A percentile compares a stretch with the other conserved stretches of the same genome.
phyloP scores from a whole-genome alignment of 2,113 vertebrate genomes.

The Zapornia atra region DNA sequence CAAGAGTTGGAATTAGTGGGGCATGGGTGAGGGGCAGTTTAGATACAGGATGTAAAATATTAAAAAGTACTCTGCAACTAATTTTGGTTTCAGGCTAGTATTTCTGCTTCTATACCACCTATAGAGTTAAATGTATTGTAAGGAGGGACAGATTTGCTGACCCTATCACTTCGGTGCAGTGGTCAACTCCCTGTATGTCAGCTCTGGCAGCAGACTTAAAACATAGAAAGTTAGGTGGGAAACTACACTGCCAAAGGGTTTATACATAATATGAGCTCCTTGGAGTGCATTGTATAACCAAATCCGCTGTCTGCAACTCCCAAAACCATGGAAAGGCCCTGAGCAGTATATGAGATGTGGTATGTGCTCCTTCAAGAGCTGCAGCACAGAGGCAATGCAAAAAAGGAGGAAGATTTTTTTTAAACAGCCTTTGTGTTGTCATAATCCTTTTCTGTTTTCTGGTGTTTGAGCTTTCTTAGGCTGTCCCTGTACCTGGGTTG shows the following conservation, averaged over 20 bases:
- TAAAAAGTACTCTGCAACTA: constrained; percentile 87
- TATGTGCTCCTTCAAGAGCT: background rate
- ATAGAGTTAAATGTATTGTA: background rate
- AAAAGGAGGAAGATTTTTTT: background rate
- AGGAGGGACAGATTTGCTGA: background rate
- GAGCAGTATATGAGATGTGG: background rate
- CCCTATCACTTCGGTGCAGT: background rate
- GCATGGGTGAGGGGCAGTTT: constrained; percentile 49
- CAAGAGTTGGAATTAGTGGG: constrained; percentile 73
- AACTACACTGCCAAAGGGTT: background rate
- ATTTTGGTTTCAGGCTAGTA: constrained; percentile 16
- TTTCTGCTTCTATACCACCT: background rate
- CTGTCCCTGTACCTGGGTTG: background rate
- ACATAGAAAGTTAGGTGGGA: background rate
- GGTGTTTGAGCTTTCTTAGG: background rate
- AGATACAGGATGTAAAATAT: constrained; percentile 80
- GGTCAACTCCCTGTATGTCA: background rate
- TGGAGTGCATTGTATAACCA: background rate
- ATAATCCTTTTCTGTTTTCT: background rate
- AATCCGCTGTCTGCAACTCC: background rate
- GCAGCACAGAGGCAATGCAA: background rate
- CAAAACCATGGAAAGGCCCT: background rate
- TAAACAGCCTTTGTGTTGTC: background rate
- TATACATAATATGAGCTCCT: background rate
- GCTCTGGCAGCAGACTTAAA: background rate